Base-by-base conservation (phyloP, 2,888 invertebrate species). In the Drosophila dives region DNA sequence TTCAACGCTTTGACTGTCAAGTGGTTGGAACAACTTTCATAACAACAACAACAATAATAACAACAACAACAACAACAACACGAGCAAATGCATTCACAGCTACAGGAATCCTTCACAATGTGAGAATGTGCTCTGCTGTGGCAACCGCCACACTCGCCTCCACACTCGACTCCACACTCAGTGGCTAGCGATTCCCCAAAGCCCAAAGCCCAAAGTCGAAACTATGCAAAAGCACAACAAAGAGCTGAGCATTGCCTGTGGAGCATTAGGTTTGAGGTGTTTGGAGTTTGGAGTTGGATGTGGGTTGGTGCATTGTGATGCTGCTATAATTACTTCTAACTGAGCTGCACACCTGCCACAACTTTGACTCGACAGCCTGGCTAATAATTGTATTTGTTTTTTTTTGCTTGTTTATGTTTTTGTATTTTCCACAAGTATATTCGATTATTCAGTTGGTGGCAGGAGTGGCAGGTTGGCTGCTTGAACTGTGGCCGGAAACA, bases 1-100 rank as follows among this genome's bases (percentile, higher is more conserved):
- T 87, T 72, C 66, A 88, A 85, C 80, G 89, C 86, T 88, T 88
- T 85, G 86, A 80, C 83, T 83, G 75, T 80, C 78, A 79, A 86
- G 88, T 90, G 83, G 74, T 65, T 72, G 64, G 63, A 67, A 65
- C 56, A 66, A 66, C 49, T 68, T 40, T 48, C 54, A 63, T 26
- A 64, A 48, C 69, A 67, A 55, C 54, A 45, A 36, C 61, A 72
- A 17, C 48, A 70, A 42, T 42, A 63, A n/a, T 26, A 70, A 20
- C 36, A 49, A 15, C 50, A 61, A 38, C 26, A 36, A n/a, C 48
- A 63, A n/a, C 32, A 66, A 20, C 42, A 54, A 15, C 51, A 61
- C 33, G 20, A 36, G 58, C 75, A 81, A 49, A 59, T 54, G 42
- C 59, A 72, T 26, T 33, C 49, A 63, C 36, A 66, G 56, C 51